These are phyloP conservation scores for Eudasyphora cyanicolor DNA, from an alignment of 2,888 invertebrate genomes.

Conservation along the genomic window DNA sequence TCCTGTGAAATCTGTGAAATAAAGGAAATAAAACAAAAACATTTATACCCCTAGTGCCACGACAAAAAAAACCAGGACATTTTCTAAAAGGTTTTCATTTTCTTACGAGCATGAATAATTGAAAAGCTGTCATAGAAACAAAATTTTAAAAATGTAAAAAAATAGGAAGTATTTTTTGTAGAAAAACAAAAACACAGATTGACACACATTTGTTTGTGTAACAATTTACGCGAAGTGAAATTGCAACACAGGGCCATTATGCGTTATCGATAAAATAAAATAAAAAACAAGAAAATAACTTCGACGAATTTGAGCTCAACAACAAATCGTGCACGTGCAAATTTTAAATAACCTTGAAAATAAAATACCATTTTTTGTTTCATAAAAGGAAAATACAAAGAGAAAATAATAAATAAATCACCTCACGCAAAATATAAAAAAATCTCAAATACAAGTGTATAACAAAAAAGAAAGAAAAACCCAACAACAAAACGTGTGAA, in stretches of 20 bases:
- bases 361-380: too few relatives aligned
- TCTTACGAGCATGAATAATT: not conserved
- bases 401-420: constrained; percentile 46
- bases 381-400: not conserved
- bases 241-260: not conserved
- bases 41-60: not conserved
- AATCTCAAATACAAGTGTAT: constrained; percentile 45
- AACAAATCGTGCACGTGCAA: constrained; percentile 57
- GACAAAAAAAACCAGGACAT: constrained; percentile 21
- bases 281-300: constrained; percentile 5
- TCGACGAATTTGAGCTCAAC: not conserved
- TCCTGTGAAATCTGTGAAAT: not conserved
- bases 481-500: constrained; percentile 17
- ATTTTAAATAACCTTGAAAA: constrained; percentile 46
- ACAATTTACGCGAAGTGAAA: not conserved
- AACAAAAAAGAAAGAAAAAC: not conserved
- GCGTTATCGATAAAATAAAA: not conserved
- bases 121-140: not conserved
- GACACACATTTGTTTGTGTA: constrained; percentile 2
- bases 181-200: not conserved
- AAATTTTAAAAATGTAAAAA: not conserved
- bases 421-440: constrained; percentile 57
- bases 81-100: not conserved
- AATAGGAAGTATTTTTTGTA: not conserved
- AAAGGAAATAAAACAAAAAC: constrained; percentile 7